Conservation (phyloP, 2,113 vertebrate species). For the Lynx canadensis region DNA sequence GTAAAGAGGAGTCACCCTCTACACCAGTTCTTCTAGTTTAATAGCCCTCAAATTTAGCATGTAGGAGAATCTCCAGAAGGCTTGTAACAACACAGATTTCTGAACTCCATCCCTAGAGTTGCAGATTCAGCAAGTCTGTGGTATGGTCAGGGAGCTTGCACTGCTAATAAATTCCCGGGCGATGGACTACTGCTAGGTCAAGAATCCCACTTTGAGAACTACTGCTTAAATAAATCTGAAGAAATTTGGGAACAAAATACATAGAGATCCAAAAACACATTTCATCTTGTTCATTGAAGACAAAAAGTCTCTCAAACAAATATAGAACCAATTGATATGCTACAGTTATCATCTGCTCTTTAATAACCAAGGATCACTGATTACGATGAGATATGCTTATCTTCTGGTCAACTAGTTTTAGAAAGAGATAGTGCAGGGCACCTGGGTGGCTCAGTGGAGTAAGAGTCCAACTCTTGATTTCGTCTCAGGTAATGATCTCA, state of each 20-base stretch:
- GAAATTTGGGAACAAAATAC: background rate
- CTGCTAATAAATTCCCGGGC: background rate
- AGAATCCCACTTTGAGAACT: background rate
- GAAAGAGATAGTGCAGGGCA: background rate
- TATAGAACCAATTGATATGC: background rate
- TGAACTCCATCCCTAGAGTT: background rate
- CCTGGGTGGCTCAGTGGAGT: too few species aligned
- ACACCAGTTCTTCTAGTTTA: background rate
- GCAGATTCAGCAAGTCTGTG: background rate
- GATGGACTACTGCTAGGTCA: background rate
- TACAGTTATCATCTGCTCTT: background rate
- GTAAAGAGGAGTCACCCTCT: background rate
- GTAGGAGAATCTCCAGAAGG: background rate
- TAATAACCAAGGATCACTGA: background rate
- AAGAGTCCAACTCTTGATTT: too few species aligned
- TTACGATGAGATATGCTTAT: constrained; percentile 6
- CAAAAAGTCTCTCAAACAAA: background rate
- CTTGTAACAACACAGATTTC: background rate
- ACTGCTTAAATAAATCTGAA: background rate
- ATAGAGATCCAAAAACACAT: background rate
- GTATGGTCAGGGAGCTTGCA: background rate
- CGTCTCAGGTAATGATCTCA: too few species aligned
- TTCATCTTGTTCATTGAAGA: background rate
- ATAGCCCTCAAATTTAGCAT: background rate
- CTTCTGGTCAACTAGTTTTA: background rate